Evolutionary conservation across 30 jellyfish, hydroid and myxozoan species (phyloP), one percentile per base, ranked within the genome.

Genomic region (Aurelia sp.): DNA sequence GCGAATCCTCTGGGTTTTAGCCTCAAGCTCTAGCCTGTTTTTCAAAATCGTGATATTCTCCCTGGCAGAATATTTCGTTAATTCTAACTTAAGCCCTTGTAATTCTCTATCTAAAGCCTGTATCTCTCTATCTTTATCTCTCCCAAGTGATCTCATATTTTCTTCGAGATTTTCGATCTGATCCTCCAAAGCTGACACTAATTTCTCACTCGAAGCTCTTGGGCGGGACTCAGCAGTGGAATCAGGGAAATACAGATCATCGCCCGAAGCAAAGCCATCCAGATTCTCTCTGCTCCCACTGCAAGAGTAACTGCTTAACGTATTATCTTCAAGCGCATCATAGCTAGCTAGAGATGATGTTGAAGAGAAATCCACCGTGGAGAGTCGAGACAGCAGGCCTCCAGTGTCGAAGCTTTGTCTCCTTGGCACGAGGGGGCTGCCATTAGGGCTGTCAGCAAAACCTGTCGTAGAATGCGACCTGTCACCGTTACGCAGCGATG

Each of bases 281-380:
- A 87, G 62, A 23, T 76, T 87, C 11, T 87, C 96, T 35, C 95
- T 65, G 33, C 95, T 85, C 27, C 95, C 95, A 52, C 89, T 66
- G 74, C 66, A 85, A 0, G 95, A 85, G 66, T 66, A 66, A 18
- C 80, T 71, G 67, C 95, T 73, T 19, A 73, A 66, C 31, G 86
- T 71, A 18, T 68, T 63, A 8, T 75, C 88, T 21, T 85, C 95
- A 19, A 88, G 69, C 10, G 92, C 72, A 71, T 88, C 96, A 40
- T 35, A 81, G 74, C 98, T 93, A 30, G 97, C 96, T 64, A 93
- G 60, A 2, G 98, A 93, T 5, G 98, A 93, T 31, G 88, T 85
- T 13, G 98, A 93, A 12, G 98, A 86, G 55, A 90, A 85, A 16
- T 88, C 91, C 67, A 80, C 65, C 3, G 96, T 78, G 10, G 97